Evolutionary conservation across 2,888 invertebrate species (phyloP).

Genomic region (Folsomia candida): DNA sequence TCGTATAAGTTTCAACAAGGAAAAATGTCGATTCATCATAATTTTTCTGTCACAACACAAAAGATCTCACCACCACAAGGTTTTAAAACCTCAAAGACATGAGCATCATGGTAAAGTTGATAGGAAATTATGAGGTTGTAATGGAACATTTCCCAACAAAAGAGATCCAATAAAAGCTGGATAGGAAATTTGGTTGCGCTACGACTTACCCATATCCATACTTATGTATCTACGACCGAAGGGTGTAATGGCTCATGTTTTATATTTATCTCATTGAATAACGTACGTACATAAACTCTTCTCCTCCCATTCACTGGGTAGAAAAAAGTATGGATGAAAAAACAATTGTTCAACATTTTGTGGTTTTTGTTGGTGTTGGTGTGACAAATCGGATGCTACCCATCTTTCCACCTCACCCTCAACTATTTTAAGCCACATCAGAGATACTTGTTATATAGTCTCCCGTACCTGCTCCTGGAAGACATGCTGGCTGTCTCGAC

Average conservation of each 20-base stretch:
- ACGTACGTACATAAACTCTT: not conserved
- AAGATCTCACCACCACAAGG: too few relatives aligned
- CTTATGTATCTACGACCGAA: too few relatives aligned
- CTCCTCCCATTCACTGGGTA: not conserved
- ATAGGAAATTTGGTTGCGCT: not conserved
- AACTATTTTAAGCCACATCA: too few relatives aligned
- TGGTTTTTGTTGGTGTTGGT: conserved; percentile 15
- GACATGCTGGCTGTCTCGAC: too few relatives aligned
- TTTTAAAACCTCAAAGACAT: too few relatives aligned
- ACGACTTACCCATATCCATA: not conserved
- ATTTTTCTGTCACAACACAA: too few relatives aligned
- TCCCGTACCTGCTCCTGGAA: too few relatives aligned
- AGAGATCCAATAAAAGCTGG: not conserved
- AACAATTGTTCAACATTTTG: conserved; percentile 12
- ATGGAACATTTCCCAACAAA: not conserved
- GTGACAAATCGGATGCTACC: conserved; percentile 1
- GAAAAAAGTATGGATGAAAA: not conserved
- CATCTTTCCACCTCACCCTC: not conserved
- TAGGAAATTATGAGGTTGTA: not conserved
- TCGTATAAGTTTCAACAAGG: too few relatives aligned
- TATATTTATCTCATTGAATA: not conserved
- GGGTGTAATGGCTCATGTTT: too few relatives aligned
- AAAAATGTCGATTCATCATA: too few relatives aligned
- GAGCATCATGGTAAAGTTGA: too few relatives aligned
- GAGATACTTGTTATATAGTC: too few relatives aligned